Base-by-base conservation (phyloP, 1,140 invertebrate genomes). In the Caenorhabditis remanei region DNA sequence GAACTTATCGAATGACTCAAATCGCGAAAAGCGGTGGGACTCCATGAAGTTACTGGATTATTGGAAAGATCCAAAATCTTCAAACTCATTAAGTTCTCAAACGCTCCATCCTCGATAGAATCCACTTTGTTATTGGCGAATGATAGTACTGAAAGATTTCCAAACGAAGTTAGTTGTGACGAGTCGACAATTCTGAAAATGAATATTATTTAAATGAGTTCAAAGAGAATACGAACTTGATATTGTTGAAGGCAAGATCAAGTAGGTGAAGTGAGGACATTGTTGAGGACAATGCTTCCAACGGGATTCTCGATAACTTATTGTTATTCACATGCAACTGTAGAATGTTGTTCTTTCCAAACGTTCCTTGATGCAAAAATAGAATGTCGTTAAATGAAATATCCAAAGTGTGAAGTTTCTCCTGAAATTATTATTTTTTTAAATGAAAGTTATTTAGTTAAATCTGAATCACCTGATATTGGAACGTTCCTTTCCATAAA, bases 281-380 rank as follows among this genome's bases (percentile, higher is more conserved):
- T 13, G 71, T 79, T 16, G 71, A 79, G 21, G 46, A 24, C 13
- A 71, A n/a, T n/a, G 82, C 86, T 53, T 87, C 86, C 41, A 87
- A 16, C 11, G 86, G 86, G 6, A 87, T 84, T 46, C 79, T 24
- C 8, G 43, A 46, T 13, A 87, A 24, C 32, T 88, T 48, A 46
- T 88, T 88, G 41, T 85, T 58, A 48, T 85, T 63, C 7, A 85
- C n/a, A 50, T 61, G 58, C 9, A 88, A n/a, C 5, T 88, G 24
- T 11, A 79, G 41, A 21, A 88, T 55, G 41, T 88, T 88, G 32
- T 88, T 88, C 40, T 85, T 82, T 19, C 87, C 87, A n/a, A 88
- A 79, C 46, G 67, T 63, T 11, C 58, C 84, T 71, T 56, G 63
- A 24, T 61, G 83, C 24, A 88, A 11, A 41, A 53, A 65, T 7